Percentiles rank a stretch among this genome's conserved stretches.
Conservation (phyloP, 2,797 vertebrate species). For the Platalea minor region DNA sequence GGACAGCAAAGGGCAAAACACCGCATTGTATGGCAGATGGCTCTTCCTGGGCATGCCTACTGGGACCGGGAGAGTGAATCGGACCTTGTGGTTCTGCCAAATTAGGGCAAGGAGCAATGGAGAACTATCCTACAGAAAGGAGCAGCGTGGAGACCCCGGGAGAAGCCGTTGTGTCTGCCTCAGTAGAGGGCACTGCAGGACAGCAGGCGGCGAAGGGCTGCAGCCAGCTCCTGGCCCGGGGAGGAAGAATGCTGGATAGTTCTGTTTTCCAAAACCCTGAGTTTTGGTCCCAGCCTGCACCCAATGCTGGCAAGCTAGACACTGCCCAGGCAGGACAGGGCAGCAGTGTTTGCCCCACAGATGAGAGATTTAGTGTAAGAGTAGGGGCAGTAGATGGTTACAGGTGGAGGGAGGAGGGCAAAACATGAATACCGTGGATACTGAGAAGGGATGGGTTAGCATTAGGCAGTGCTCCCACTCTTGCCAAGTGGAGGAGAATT, state of each 20-base stretch:
- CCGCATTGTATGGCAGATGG: fast-evolving
- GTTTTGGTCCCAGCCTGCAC: not conserved
- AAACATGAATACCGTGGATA: not conserved
- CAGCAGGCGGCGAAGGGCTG: not conserved
- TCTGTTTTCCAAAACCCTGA: not conserved
- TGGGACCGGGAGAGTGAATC: not conserved
- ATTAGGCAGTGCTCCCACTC: not conserved
- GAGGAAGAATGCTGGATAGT: not conserved
- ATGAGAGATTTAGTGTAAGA: not conserved
- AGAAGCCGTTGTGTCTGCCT: not conserved
- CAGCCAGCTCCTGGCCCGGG: not conserved
- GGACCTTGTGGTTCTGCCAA: not conserved
- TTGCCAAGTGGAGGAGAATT: not conserved
- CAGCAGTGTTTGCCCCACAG: not conserved
- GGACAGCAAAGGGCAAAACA: not conserved
- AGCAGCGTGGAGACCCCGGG: fast-evolving
- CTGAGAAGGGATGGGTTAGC: not conserved
- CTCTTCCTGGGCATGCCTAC: not conserved
- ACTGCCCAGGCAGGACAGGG: not conserved
- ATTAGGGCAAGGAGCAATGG: not conserved
- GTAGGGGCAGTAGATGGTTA: not conserved
- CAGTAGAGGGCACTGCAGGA: conserved; percentile 61
- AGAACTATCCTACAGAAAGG: not conserved
- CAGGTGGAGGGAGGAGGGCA: not conserved
- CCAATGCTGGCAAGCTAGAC: not conserved